Evolutionary conservation across 2,888 invertebrate genomes (phyloP).

Genomic region (Patella pellucida): DNA sequence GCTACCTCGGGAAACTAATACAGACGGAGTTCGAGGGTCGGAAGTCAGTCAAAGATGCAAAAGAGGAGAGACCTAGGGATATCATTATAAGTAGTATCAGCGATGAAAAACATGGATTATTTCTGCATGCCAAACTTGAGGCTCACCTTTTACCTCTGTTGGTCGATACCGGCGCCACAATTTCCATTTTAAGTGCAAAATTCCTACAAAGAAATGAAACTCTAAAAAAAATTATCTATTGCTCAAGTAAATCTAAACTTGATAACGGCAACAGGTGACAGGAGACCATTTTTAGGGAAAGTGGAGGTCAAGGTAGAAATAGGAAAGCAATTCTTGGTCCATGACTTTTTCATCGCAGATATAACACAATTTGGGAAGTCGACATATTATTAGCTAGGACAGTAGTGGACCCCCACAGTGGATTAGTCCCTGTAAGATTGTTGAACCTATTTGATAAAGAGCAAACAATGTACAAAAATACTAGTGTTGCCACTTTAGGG

Average conservation of each 20-base stretch:
- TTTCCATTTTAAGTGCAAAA: no score
- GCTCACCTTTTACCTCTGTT: no score
- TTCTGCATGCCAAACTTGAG: no score
- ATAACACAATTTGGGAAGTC: conserved; percentile 12
- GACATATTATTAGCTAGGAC: conserved; percentile 1
- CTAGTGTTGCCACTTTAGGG: neutral
- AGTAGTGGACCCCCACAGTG: neutral
- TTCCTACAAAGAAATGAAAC: no score
- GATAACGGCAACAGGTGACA: conserved; percentile 8
- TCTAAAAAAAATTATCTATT: neutral
- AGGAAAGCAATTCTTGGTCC: neutral
- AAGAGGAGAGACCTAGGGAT: no score
- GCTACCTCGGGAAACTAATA: no score
- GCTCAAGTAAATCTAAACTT: conserved; percentile 3
- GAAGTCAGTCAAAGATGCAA: no score
- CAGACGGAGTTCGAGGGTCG: no score
- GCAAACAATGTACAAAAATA: neutral
- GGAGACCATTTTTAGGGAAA: neutral
- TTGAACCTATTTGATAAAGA: neutral
- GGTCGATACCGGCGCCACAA: no score
- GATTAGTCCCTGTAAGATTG: neutral
- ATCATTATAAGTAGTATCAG: no score
- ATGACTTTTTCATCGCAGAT: conserved; percentile 15
- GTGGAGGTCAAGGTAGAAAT: neutral
- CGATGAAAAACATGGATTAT: no score